Percentiles rank a stretch among this genome's conserved stretches.
phyloP scores from a whole-genome alignment of 2,888 invertebrate species.

The Drosophila tripunctata region DNA sequence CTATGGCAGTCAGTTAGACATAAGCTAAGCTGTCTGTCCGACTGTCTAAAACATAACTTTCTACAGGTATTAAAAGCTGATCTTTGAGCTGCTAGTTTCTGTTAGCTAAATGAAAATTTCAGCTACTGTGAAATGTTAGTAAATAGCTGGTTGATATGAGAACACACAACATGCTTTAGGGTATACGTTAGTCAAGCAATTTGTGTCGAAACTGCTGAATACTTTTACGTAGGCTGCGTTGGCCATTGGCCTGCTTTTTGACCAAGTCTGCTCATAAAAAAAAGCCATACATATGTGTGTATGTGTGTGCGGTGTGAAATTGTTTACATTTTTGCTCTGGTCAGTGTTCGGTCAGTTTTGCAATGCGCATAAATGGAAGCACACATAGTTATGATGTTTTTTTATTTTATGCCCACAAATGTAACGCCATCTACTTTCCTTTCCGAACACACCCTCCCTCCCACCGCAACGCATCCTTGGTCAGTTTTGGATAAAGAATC shows the following conservation, averaged over 20 bases:
- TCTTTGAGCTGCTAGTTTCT: not conserved
- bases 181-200: conserved; percentile 17
- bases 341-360: conserved; percentile 27
- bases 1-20: not conserved
- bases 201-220: not conserved
- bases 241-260: conserved; percentile 73
- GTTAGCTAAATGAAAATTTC: not conserved
- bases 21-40: not conserved
- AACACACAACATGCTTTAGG: not conserved
- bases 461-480: not conserved
- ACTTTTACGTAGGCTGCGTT: conserved; percentile 25
- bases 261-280: conserved; percentile 68
- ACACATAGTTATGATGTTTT: conserved; percentile 63
- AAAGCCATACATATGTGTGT: conserved; percentile 9
- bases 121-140: not conserved
- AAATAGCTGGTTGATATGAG: not conserved
- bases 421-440: conserved; percentile 6
- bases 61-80: not conserved
- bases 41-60: not conserved
- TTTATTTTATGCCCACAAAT: conserved; percentile 62
- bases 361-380: conserved; percentile 62
- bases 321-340: conserved; percentile 73
- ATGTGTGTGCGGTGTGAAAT: conserved; percentile 50
- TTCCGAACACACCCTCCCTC: not conserved
- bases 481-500: conserved; percentile 16